A percentile compares a stretch with the other conserved stretches of the same genome.
phyloP scores from a whole-genome alignment of 1,140 invertebrate genomes.

The Tribolium castaneum region DNA sequence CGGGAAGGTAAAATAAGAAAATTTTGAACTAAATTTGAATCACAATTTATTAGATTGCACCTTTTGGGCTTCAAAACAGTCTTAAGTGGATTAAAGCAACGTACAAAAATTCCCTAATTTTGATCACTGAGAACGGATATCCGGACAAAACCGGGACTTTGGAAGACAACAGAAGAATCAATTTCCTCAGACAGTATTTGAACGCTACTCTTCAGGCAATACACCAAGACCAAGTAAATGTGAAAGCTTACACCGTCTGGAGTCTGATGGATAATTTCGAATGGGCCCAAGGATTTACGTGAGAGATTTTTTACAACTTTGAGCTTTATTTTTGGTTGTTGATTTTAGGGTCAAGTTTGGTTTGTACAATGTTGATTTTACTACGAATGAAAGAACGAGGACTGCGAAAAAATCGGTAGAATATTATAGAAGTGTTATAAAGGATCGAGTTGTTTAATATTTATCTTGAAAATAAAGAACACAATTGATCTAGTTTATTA shows the following conservation, averaged over 20 bases:
- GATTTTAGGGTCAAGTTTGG: slow-evolving; percentile 68
- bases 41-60: neutral
- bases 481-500: too few relatives aligned
- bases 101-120: slow-evolving; percentile 72
- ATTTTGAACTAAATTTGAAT: neutral
- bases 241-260: slow-evolving; percentile 77
- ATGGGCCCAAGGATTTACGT: slow-evolving; percentile 75
- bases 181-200: neutral
- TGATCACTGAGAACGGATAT: slow-evolving; percentile 80
- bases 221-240: slow-evolving; percentile 71
- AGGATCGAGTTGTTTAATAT: neutral
- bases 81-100: slow-evolving; percentile 72
- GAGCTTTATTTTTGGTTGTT: slow-evolving; percentile 63
- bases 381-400: slow-evolving; percentile 64
- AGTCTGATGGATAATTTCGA: slow-evolving; percentile 85
- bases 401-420: slow-evolving; percentile 66
- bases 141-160: slow-evolving; percentile 59
- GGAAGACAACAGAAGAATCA: neutral
- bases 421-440: slow-evolving; percentile 59
- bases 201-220: neutral
- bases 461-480: neutral
- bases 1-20: neutral
- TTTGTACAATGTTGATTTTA: slow-evolving; percentile 70
- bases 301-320: slow-evolving; percentile 71
- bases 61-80: slow-evolving; percentile 65